Percentiles rank a stretch among this genome's conserved stretches.
Evolutionary conservation across 2,888 invertebrate species (phyloP).

Genomic region (Melanostoma mellinum): DNA sequence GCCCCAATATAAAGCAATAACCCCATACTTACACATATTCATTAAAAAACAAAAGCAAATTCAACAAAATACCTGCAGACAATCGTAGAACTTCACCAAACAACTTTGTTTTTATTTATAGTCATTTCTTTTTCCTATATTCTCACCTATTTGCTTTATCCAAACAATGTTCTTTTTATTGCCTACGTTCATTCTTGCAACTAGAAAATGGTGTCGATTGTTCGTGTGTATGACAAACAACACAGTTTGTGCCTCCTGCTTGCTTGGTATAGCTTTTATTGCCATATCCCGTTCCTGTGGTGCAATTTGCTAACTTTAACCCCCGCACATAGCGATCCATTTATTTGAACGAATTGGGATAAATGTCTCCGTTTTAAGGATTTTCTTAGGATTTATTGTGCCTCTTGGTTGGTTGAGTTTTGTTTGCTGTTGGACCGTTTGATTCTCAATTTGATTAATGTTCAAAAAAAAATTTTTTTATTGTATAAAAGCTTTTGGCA

Average conservation of each 20-base stretch:
- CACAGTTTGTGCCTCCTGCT: constrained; percentile 54
- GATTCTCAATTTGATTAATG: constrained; percentile 63
- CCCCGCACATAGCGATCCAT: constrained; percentile 36
- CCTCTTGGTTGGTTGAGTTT: constrained; percentile 37
- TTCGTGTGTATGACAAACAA: constrained; percentile 55
- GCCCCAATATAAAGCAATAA: no score
- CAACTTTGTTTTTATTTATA: no score
- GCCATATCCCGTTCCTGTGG: constrained; percentile 60
- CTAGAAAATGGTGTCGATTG: constrained; percentile 57
- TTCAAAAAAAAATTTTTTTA: no score
- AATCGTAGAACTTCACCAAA: no score
- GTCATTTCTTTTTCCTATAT: no score
- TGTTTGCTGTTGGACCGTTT: constrained; percentile 48
- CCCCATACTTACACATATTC: no score
- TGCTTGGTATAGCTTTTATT: constrained; percentile 55
- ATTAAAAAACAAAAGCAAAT: no score
- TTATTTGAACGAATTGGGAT: constrained; percentile 60
- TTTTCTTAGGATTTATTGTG: constrained; percentile 60
- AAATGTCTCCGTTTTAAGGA: constrained; percentile 58
- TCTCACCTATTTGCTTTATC: no score
- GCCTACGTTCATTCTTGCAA: constrained; percentile 31
- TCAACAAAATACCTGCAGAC: no score
- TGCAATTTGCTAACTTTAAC: constrained; percentile 60
- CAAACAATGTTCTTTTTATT: constrained; percentile 15
- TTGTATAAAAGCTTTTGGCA: no score